phyloP scores from a whole-genome alignment of 2,113 vertebrate species.

The Galbula dea region DNA sequence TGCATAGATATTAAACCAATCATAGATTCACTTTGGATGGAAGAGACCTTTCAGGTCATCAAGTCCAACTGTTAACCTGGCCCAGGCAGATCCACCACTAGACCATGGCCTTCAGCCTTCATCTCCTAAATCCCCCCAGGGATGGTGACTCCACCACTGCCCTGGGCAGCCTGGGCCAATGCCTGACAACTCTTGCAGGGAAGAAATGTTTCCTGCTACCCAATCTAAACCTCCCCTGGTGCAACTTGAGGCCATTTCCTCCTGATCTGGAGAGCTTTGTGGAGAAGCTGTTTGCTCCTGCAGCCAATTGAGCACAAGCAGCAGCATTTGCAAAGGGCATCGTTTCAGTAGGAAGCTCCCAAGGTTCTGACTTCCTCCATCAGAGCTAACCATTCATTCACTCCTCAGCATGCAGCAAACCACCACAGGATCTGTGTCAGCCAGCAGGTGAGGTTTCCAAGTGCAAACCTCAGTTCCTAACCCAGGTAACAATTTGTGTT shows the following conservation, averaged over 20 bases:
- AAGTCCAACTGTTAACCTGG: too few species aligned
- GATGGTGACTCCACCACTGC: too few species aligned
- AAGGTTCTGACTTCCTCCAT: neutral
- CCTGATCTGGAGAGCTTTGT: accelerated
- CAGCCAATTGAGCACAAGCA: neutral
- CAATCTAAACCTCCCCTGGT: too few species aligned
- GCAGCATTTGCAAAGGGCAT: neutral
- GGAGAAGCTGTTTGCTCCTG: neutral
- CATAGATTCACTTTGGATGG: too few species aligned
- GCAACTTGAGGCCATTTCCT: too few species aligned
- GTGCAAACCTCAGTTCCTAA: accelerated
- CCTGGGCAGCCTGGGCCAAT: too few species aligned
- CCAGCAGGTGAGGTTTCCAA: neutral
- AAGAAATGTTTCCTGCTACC: too few species aligned
- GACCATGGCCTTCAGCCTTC: too few species aligned
- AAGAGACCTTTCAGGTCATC: too few species aligned
- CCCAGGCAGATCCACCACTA: too few species aligned
- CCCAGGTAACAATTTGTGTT: accelerated
- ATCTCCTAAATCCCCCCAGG: too few species aligned
- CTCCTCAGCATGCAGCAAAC: neutral
- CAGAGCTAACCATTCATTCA: accelerated
- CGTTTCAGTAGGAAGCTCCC: neutral
- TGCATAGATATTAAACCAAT: accelerated
- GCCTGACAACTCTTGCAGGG: too few species aligned
- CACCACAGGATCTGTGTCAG: neutral